Evolutionary conservation across 2,797 vertebrate genomes (phyloP).

Genomic region (Emydoidea blandingii): DNA sequence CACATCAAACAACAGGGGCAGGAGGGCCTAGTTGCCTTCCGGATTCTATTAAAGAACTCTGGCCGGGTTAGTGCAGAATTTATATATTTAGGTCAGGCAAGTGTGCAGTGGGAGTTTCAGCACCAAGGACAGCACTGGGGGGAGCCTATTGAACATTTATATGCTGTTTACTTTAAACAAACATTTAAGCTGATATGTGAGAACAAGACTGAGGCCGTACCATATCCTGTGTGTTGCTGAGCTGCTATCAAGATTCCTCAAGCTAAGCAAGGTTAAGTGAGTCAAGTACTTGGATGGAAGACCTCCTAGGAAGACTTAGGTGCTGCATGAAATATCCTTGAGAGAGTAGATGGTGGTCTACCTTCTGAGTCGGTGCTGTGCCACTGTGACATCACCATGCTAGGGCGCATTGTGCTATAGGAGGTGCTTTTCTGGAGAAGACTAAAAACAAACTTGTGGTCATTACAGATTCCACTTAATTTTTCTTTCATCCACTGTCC

Average conservation of each 20-base stretch:
- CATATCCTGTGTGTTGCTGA: too few species aligned
- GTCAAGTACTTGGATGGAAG: neutral
- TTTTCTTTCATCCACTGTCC: neutral
- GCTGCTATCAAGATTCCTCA: neutral
- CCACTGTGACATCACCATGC: neutral
- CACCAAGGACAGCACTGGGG: neutral
- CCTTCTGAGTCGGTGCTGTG: neutral
- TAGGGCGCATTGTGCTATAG: too few species aligned
- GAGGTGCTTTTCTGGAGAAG: neutral
- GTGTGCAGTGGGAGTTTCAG: neutral
- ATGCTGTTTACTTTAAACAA: neutral
- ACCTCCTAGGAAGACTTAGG: neutral
- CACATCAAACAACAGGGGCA: neutral
- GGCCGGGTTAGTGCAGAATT: neutral
- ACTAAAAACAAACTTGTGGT: neutral
- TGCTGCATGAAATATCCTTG: neutral
- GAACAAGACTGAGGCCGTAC: neutral
- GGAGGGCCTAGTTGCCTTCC: neutral
- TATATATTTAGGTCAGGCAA: neutral
- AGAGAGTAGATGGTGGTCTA: neutral
- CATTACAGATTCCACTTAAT: neutral
- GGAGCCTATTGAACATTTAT: too few species aligned
- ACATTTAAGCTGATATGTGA: neutral
- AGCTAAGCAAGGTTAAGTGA: neutral
- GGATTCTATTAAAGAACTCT: neutral